Conservation (phyloP, 2,888 invertebrate genomes). For the Operophtera brumata region DNA sequence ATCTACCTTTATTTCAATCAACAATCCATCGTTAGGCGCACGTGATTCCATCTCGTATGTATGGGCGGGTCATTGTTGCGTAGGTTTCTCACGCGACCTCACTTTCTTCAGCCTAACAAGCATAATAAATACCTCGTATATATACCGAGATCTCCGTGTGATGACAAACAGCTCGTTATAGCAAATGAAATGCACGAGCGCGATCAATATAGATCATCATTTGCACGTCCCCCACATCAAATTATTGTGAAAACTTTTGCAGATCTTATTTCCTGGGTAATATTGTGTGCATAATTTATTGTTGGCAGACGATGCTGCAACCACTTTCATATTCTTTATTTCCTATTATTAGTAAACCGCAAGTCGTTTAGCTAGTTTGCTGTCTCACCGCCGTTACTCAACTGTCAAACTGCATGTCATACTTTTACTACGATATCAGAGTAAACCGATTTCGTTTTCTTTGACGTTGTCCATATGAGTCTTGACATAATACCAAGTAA, state of each 20-base stretch:
- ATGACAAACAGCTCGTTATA: constrained; percentile 53
- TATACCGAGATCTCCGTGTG: constrained; percentile 41
- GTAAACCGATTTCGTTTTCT: constrained; percentile 6
- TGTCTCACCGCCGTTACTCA: constrained; percentile 27
- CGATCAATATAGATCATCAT: constrained; percentile 41
- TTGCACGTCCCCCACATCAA: constrained; percentile 22
- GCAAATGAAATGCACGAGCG: constrained; percentile 45
- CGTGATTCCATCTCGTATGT: constrained; percentile 33
- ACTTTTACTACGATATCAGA: constrained; percentile 9
- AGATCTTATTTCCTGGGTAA: constrained; percentile 22
- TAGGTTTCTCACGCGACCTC: constrained; percentile 53
- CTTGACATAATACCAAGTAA: constrained; percentile 14
- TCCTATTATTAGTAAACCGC: constrained; percentile 42
- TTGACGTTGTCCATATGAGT: constrained; percentile 2
- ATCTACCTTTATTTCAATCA: constrained; percentile 9
- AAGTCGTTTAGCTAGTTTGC: constrained; percentile 28
- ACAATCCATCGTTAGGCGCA: constrained; percentile 18
- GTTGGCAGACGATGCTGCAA: constrained; percentile 27
- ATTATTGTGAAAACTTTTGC: constrained; percentile 25
- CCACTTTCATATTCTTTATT: constrained; percentile 34
- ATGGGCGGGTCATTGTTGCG: constrained; percentile 48
- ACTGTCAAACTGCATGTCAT: constrained; percentile 30
- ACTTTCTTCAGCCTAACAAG: constrained; percentile 49
- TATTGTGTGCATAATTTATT: constrained; percentile 29
- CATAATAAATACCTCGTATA: constrained; percentile 36